phyloP scores from a whole-genome alignment of 2,797 vertebrate genomes.

The Schizopygopsis pylzovi region DNA sequence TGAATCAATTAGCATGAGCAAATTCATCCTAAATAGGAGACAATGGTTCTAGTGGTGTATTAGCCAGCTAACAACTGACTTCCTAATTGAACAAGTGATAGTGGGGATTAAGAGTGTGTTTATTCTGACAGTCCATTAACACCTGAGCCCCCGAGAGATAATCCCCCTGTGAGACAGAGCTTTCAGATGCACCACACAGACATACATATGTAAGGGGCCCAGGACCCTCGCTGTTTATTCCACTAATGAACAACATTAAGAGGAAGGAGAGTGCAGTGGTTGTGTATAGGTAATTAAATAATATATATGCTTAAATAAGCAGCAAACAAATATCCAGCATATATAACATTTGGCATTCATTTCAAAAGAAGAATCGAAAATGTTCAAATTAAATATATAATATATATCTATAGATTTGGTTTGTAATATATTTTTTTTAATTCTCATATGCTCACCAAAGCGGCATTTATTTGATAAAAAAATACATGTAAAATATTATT shows the following conservation, averaged over 20 bases:
- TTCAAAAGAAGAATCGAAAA: too few species aligned
- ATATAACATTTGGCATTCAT: too few species aligned
- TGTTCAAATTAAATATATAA: too few species aligned
- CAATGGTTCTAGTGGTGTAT: conserved; percentile 51
- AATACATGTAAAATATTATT: neutral
- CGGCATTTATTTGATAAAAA: neutral
- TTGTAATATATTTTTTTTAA: neutral
- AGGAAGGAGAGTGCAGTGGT: neutral
- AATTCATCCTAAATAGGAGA: conserved; percentile 55
- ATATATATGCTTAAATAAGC: too few species aligned
- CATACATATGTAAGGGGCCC: conserved; percentile 25
- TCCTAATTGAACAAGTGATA: conserved; percentile 62
- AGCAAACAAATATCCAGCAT: too few species aligned
- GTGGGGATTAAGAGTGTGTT: conserved; percentile 60
- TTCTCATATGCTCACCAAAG: neutral
- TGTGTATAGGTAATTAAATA: neutral
- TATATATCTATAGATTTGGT: neutral
- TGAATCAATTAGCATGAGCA: conserved; percentile 60
- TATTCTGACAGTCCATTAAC: conserved; percentile 64
- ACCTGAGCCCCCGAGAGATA: conserved; percentile 48
- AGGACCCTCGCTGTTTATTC: conserved; percentile 24
- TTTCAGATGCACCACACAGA: conserved; percentile 58
- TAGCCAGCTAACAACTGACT: conserved; percentile 59
- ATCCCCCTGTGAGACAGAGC: conserved; percentile 47
- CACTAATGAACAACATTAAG: conserved; percentile 22